Evolutionary conservation across 1,140 invertebrate genomes (phyloP).

Genomic region (Scaptomyza graminum): DNA sequence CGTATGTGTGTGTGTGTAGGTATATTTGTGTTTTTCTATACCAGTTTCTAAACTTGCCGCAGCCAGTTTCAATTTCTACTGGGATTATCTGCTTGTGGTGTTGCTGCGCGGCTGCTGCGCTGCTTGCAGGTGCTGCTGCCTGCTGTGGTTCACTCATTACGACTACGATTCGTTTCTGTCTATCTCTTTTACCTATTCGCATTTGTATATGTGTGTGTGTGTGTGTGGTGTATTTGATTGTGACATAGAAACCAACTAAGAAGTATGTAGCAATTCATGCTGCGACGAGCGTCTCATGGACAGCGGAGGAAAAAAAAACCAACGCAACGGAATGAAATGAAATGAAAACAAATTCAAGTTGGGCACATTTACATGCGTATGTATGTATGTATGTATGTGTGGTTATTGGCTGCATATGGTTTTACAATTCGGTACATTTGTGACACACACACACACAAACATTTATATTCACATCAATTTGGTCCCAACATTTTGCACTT

Average conservation of each 20-base stretch:
- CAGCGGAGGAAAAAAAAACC: constrained; percentile 6
- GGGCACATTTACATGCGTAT: constrained; percentile 28
- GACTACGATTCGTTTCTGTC: constrained; percentile 33
- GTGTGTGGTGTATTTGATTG: constrained; percentile 56
- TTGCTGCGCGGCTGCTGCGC: constrained; percentile 42
- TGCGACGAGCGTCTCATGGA: constrained; percentile 65
- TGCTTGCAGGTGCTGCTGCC: constrained; percentile 70
- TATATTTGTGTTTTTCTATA: constrained; percentile 64
- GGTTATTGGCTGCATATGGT: constrained; percentile 39
- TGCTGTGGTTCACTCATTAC: constrained; percentile 46
- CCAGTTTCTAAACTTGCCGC: constrained; percentile 82
- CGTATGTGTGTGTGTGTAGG: constrained; percentile 28
- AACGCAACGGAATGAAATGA: constrained; percentile 45
- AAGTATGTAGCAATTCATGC: constrained; percentile 75
- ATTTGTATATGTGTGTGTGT: constrained; percentile 36
- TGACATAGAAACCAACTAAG: constrained; percentile 82
- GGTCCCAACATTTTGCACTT: constrained; percentile 16
- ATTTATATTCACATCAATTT: constrained; percentile 3
- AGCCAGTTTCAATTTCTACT: constrained; percentile 83
- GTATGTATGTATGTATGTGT: constrained; percentile 6
- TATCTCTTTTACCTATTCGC: constrained; percentile 57
- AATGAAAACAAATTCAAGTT: constrained; percentile 69
- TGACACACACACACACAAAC: constrained; percentile 8
- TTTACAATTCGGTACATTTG: constrained; percentile 65
- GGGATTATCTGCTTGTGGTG: constrained; percentile 72